phyloP scores from a whole-genome alignment of 2,113 vertebrate genomes.

The Antechinus stuartii region DNA sequence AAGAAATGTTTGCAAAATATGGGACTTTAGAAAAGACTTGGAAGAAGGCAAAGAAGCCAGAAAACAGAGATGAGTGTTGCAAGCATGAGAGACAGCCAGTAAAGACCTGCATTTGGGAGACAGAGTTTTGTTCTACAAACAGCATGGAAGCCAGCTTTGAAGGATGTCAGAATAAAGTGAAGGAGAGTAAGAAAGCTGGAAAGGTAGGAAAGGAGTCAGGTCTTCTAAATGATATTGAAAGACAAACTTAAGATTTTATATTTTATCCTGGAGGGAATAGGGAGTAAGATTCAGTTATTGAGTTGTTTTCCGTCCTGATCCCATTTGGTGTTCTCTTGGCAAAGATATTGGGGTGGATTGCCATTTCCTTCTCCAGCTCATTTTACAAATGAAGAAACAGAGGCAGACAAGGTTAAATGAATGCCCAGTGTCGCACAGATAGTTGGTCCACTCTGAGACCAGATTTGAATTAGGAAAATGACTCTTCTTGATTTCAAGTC shows the following conservation, averaged over 20 bases:
- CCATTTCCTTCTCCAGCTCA: not conserved
- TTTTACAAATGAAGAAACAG: not conserved
- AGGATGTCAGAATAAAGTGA: not conserved
- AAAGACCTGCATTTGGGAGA: not conserved
- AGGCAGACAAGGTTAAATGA: not conserved
- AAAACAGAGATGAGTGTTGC: not conserved
- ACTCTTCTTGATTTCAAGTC: not conserved
- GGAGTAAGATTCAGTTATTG: not conserved
- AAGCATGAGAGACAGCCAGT: not conserved
- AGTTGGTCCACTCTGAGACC: not conserved
- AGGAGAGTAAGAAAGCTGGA: not conserved
- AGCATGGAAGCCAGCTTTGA: too few species aligned
- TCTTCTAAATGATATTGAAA: not conserved
- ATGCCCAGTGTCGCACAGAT: not conserved
- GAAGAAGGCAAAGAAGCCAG: not conserved
- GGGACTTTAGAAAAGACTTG: not conserved
- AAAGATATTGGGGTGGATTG: not conserved
- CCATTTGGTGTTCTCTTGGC: not conserved
- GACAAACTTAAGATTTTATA: not conserved
- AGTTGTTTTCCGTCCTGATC: not conserved
- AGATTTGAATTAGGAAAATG: not conserved
- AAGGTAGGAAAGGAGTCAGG: not conserved
- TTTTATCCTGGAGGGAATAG: not conserved
- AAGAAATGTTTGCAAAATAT: too few species aligned
- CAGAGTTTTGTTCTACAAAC: not conserved